Conservation (phyloP, 2,797 vertebrate genomes). For the Morus bassanus region DNA sequence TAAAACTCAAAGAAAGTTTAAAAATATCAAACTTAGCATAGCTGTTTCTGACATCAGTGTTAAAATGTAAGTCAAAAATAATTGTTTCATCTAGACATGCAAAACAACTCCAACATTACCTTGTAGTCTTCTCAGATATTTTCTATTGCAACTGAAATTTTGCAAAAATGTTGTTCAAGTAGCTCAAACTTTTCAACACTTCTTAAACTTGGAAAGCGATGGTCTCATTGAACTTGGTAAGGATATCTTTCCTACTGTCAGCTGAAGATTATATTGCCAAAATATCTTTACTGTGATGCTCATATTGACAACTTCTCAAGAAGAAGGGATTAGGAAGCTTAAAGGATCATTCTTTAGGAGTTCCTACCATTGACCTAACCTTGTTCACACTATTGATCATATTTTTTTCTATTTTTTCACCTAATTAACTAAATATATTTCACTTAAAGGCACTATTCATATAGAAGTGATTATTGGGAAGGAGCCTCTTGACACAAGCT, state of each 20-base stretch:
- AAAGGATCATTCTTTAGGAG: background rate
- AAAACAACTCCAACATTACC: background rate
- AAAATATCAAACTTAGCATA: background rate
- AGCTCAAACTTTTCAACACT: background rate
- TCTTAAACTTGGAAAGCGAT: background rate
- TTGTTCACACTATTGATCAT: constrained; percentile 12
- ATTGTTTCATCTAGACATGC: background rate
- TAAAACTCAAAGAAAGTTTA: background rate
- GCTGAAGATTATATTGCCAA: background rate
- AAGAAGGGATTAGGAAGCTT: constrained; percentile 43
- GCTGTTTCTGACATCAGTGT: background rate
- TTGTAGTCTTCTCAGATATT: background rate
- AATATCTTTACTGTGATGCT: background rate
- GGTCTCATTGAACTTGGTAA: background rate
- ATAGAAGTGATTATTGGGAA: background rate
- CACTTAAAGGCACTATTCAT: background rate
- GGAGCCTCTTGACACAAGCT: background rate
- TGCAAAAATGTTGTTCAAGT: background rate
- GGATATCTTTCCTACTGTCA: background rate
- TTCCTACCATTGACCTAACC: constrained; percentile 34
- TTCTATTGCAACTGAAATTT: background rate
- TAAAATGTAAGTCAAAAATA: background rate
- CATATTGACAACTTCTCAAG: constrained; percentile 18
- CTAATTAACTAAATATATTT: background rate
- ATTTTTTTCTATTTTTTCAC: background rate